Evolutionary conservation across 2,888 invertebrate genomes (phyloP), one percentile per base, ranked within the genome.

Genomic region (Rhogogaster chlorosoma): DNA sequence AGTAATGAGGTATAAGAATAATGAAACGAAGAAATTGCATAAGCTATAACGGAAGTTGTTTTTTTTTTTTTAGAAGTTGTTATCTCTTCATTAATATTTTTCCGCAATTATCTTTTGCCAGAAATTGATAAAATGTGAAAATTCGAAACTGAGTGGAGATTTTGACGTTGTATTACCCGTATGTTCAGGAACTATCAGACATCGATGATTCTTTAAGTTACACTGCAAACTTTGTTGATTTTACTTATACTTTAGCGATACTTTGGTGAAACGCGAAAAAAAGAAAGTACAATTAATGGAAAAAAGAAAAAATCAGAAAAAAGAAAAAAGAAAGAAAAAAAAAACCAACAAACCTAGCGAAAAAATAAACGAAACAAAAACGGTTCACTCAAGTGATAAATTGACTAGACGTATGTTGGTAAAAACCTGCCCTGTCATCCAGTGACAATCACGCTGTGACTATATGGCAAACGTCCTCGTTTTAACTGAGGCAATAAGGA

Each of bases 391-490:
- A 15, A 70, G 36, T 36, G 70, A 70, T 70, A 70, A 70, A 70
- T 70, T 70, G 36, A 70, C 70, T 32, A 70, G 70, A 70, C 70
- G 70, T 36, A 36, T 36, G 70, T 70, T n/a, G 36, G 70, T n/a
- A 75, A 73, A 45, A 73, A 73, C 42, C n/a, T 45, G 45, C n/a
- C n/a, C 26, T 26, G 75, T 45, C 42, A 75, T 38, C 18, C 29
- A 45, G 26, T 45, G 45, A 45, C 75, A 42, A 70, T 70, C 36
- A 70, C 36, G 75, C 26, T n/a, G 26, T 15, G 22, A 45, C 26
- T 42, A 7, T 42, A 15, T 73, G 42, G 75, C 22, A 75, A 75
- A 75, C 45, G 75, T 75, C 75, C 38, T 75, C 75, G 45, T 75
- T 75, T 75, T 45, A 75, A 45, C 75, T 45, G 45, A 75, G 45